These are phyloP conservation scores for Paratrypauchen microcephalus DNA, from an alignment of 2,797 vertebrate species.

Conservation along the genomic window DNA sequence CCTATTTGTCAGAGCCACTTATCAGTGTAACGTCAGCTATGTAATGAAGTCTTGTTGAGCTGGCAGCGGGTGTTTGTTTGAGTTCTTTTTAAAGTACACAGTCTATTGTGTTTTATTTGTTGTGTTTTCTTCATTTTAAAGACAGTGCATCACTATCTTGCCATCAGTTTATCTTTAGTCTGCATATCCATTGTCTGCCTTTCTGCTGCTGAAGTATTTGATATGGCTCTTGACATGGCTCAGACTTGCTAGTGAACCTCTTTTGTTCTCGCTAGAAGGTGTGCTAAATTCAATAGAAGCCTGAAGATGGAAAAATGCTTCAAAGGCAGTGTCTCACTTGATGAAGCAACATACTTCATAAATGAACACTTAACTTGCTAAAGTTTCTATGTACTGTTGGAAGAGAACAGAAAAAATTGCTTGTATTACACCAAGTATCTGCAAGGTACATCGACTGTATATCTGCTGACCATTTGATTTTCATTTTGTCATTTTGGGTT, in stretches of 20 bases:
- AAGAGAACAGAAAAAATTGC: constrained; percentile 42
- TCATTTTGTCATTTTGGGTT: too few relatives aligned
- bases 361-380: constrained; percentile 53
- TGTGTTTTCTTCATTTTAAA: constrained; percentile 57
- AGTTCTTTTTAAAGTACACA: constrained; percentile 49
- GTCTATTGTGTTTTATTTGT: constrained; percentile 67
- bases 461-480: too few relatives aligned
- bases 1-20: constrained; percentile 60
- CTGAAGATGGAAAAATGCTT: constrained; percentile 65
- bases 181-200: constrained; percentile 58
- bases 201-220: constrained; percentile 63
- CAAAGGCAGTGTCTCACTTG: constrained; percentile 60
- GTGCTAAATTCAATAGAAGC: constrained; percentile 68
- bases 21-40: constrained; percentile 58
- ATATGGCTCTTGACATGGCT: constrained; percentile 69
- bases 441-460: too few relatives aligned
- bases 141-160: constrained; percentile 60
- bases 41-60: constrained; percentile 55
- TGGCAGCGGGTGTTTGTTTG: constrained; percentile 54
- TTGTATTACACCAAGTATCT: constrained; percentile 6
- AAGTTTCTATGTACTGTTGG: constrained; percentile 34
- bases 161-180: constrained; percentile 64
- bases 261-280: constrained; percentile 72
- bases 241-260: constrained; percentile 56
- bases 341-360: constrained; percentile 45